A percentile compares a stretch with the other conserved stretches of the same genome.
phyloP scores from a whole-genome alignment of 2,113 vertebrate species.

The Gambusia holbrooki region DNA sequence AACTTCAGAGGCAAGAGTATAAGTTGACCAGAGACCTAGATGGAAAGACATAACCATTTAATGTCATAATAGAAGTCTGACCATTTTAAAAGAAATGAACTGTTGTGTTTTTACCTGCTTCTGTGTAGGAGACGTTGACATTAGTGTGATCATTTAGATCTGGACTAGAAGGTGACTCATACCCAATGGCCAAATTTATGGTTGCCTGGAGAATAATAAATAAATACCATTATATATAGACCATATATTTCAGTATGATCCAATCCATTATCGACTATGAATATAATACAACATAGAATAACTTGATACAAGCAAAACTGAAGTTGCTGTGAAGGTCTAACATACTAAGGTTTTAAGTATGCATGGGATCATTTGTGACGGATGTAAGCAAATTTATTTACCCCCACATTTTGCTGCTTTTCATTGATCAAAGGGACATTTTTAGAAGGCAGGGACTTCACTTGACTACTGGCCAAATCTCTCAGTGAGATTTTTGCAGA shows the following conservation, averaged over 20 bases:
- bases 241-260: not conserved
- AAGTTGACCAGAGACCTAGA: too few relatives aligned
- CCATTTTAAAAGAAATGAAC: not conserved
- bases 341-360: not conserved
- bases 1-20: too few relatives aligned
- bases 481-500: slow-evolving; percentile 84
- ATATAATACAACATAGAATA: not conserved
- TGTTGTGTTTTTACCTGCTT: slow-evolving; percentile 73
- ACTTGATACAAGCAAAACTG: not conserved
- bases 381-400: slow-evolving; percentile 64
- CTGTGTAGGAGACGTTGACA: slow-evolving; percentile 71
- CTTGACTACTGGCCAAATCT: slow-evolving; percentile 86
- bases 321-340: not conserved
- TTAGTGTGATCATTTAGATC: slow-evolving; percentile 79
- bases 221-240: not conserved
- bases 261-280: not conserved
- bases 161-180: slow-evolving; percentile 84
- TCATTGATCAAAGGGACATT: slow-evolving; percentile 87
- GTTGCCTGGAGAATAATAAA: slow-evolving; percentile 80
- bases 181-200: slow-evolving; percentile 87
- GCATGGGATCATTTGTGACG: not conserved
- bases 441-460: slow-evolving; percentile 86
- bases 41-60: not conserved
- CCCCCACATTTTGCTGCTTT: slow-evolving; percentile 87
- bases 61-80: not conserved